Evolutionary conservation across 2,888 invertebrate species (phyloP), one percentile per base, ranked within the genome.

Genomic region (Yponomeuta plumbellus): DNA sequence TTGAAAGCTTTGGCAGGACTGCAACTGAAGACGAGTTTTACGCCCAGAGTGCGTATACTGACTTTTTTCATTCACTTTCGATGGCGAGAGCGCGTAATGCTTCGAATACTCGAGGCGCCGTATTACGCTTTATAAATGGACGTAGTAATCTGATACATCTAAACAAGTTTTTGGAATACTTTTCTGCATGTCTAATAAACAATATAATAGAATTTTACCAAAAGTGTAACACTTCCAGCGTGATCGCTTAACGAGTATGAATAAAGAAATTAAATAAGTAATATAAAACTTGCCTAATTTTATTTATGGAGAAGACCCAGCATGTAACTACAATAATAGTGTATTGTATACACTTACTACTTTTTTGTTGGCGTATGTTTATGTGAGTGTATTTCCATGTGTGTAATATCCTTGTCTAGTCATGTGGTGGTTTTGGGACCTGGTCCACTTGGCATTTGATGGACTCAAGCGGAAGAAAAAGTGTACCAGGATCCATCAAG

Each of bases 151-250:
- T 65, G 26, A 39, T 58, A 67, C 44, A 52, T 52, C 17, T 52
- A 52, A 52, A 13, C 17, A 17, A 52, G 17, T 52, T 52, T 52
- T 52, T 56, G 56, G 62, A 65, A 58, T 61, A 39, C 61, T 64
- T 67, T 59, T 65, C 62, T 62, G 56, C 67, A 62, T 67, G 44
- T 64, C 64, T 66, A 22, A 23, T 22, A 34, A n/a, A 64, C 56
- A 64, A 64, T 64, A 64, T 22, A 64, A 64, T 64, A 64, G 64
- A 64, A 23, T 26, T 20, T 57, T 64, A 52, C 56, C 56, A 56
- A 64, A 26, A 56, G 17, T 62, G 62, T 62, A 34, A 61, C 39
- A 61, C 23, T 52, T 21, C 21, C 39, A 22, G 63, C 63, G 21
- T 63, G 40, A 63, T 44, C 22, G 52, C 21, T 63, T 17, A 63